phyloP scores from a whole-genome alignment of 2,797 vertebrate species.

The Ptychobarbus kaznakovi region DNA sequence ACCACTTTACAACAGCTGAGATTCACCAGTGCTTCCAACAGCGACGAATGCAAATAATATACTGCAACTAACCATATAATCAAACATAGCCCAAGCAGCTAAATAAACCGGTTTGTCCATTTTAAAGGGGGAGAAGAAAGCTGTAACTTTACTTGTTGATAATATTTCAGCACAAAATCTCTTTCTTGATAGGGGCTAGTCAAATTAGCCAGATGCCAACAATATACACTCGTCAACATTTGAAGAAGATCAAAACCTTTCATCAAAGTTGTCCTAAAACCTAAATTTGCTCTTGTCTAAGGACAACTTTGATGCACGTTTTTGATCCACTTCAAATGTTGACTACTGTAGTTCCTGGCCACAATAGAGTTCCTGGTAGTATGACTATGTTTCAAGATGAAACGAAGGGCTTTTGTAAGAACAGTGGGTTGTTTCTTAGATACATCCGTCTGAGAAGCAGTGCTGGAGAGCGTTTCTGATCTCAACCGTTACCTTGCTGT shows the following conservation, averaged over 20 bases:
- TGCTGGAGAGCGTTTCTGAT: neutral
- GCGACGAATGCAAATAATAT: neutral
- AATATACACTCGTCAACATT: too few species aligned
- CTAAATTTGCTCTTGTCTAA: too few species aligned
- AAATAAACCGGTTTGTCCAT: neutral
- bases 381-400: neutral
- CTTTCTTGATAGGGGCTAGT: neutral
- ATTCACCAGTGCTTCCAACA: neutral
- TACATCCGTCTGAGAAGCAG: neutral
- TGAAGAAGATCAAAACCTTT: too few species aligned
- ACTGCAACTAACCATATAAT: neutral
- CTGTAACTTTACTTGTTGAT: too few species aligned
- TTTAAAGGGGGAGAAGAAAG: slow-evolving; percentile 9
- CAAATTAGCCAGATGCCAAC: too few species aligned
- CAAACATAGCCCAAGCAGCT: neutral
- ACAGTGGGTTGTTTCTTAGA: neutral
- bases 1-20: slow-evolving; percentile 48
- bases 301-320: too few species aligned
- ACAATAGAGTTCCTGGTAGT: neutral
- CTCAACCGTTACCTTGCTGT: slow-evolving; percentile 76
- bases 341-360: neutral
- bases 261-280: too few species aligned
- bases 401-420: neutral
- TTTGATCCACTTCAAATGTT: too few species aligned
- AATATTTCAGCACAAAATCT: neutral